A percentile compares a stretch with the other conserved stretches of the same genome.
Conservation (phyloP, 2,797 vertebrate species). For the Coccyzus lansbergi region DNA sequence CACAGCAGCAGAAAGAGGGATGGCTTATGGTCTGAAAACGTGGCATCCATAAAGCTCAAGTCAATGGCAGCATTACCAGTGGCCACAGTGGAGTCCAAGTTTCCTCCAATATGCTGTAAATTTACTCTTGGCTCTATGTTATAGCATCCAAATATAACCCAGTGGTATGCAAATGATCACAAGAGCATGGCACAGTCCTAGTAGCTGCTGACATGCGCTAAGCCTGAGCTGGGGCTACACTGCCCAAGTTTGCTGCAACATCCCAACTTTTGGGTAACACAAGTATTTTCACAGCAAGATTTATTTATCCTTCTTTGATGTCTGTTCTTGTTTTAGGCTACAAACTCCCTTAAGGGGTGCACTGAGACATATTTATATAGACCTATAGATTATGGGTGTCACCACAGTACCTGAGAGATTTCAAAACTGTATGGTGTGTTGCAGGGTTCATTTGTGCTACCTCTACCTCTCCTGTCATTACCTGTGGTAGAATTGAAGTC, state of each 20-base stretch:
- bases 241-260: background rate
- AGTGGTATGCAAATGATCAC: background rate
- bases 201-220: background rate
- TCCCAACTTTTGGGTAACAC: background rate
- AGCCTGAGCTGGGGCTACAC: background rate
- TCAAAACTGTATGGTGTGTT: background rate
- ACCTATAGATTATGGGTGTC: background rate
- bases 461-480: background rate
- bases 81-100: background rate
- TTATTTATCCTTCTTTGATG: background rate
- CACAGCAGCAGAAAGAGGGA: background rate
- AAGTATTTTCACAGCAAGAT: background rate
- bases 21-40: background rate
- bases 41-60: background rate
- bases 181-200: background rate
- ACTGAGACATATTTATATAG: background rate
- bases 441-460: background rate
- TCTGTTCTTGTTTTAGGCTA: background rate
- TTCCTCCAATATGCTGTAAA: background rate
- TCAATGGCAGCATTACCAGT: background rate
- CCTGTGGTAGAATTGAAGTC: background rate
- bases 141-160: background rate
- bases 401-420: background rate
- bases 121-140: background rate
- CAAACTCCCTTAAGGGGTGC: background rate